A percentile compares a stretch with the other conserved stretches of the same genome.
Conservation (phyloP, 2,888 invertebrate species). For the Amphipyra berbera region DNA sequence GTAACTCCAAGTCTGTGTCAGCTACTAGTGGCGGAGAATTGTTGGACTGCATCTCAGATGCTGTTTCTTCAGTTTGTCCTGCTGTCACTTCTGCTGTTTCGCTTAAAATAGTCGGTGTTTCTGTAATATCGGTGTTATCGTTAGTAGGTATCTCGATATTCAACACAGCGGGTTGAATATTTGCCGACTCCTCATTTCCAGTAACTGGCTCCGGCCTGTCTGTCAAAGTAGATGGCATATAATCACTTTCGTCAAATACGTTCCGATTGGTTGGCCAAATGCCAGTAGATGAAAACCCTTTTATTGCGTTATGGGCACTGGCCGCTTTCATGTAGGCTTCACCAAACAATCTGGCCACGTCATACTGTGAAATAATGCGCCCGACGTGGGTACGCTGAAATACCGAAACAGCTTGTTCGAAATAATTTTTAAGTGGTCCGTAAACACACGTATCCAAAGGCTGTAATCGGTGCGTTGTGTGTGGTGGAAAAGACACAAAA, state of each 20-base stretch:
- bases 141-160: too few relatives aligned
- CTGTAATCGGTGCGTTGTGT: constrained; percentile 45
- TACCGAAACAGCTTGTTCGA: constrained; percentile 36
- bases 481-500: constrained; percentile 49
- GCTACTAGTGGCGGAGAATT: too few relatives aligned
- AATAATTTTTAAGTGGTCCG: constrained; percentile 42
- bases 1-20: too few relatives aligned
- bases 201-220: constrained; percentile 26
- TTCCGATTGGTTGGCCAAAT: constrained; percentile 45
- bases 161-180: constrained; percentile 1
- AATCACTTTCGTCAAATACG: constrained; percentile 43
- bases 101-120: background rate
- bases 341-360: constrained; percentile 33
- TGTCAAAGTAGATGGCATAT: constrained; percentile 36
- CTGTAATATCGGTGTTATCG: constrained; percentile 1
- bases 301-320: constrained; percentile 46
- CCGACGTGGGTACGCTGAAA: constrained; percentile 44
- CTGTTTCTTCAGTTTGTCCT: too few relatives aligned
- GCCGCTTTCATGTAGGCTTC: constrained; percentile 43
- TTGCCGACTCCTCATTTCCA: constrained; percentile 15
- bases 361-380: constrained; percentile 45
- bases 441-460: constrained; percentile 44
- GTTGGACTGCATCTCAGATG: too few relatives aligned
- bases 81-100: too few relatives aligned
- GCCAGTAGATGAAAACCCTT: constrained; percentile 46